Percentiles rank a stretch among this genome's conserved stretches.
phyloP scores from a whole-genome alignment of 1,140 invertebrate genomes.

The Drosophila pandora region DNA sequence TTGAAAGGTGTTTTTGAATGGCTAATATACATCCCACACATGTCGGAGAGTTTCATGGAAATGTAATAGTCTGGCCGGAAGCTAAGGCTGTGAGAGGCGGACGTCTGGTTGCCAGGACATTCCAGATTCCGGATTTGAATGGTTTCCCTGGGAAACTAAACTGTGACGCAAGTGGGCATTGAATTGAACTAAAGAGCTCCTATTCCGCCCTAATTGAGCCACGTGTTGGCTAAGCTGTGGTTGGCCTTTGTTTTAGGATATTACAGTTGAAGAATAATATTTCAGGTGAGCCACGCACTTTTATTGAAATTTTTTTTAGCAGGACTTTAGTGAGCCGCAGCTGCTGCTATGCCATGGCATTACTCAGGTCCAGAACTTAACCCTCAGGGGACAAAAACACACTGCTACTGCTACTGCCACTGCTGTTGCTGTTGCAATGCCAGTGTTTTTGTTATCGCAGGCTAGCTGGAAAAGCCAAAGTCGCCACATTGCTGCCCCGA shows the following conservation, averaged over 20 bases:
- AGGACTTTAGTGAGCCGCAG: constrained; percentile 10
- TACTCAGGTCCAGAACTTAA: constrained; percentile 30
- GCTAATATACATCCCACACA: too few relatives aligned
- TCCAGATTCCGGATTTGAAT: background rate
- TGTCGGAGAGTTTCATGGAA: constrained; percentile 16
- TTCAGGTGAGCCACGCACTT: background rate
- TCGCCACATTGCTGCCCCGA: constrained; percentile 30
- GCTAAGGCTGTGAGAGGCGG: constrained; percentile 2
- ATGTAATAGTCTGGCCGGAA: constrained; percentile 19
- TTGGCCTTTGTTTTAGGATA: background rate
- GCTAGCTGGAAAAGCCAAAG: constrained; percentile 40
- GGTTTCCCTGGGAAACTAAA: constrained; percentile 1
- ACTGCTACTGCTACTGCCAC: constrained; percentile 21
- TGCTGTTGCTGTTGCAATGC: constrained; percentile 1
- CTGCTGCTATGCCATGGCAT: constrained; percentile 26
- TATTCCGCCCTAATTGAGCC: constrained; percentile 19
- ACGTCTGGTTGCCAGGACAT: constrained; percentile 29
- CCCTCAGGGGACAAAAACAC: constrained; percentile 44
- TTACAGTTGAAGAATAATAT: background rate
- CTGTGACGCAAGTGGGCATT: constrained; percentile 2
- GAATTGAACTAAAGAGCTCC: constrained; percentile 15
- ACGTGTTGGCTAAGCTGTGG: constrained; percentile 7
- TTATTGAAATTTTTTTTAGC: background rate
- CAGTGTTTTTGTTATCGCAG: constrained; percentile 51
- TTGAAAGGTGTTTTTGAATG: constrained; percentile 8